phyloP scores from a whole-genome alignment of 2,113 vertebrate genomes.

The Tyto alba region DNA sequence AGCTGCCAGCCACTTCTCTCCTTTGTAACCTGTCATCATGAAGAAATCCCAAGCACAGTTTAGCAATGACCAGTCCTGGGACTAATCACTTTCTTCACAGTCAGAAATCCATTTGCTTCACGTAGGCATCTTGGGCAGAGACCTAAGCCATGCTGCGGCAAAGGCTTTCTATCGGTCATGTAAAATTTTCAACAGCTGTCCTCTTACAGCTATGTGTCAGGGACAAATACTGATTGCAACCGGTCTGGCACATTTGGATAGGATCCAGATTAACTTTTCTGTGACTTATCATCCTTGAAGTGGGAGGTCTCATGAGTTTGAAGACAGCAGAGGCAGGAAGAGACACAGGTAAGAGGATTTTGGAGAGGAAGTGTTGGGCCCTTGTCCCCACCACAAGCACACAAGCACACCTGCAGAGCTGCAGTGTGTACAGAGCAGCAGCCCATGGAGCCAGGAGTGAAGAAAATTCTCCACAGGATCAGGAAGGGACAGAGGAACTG shows the following conservation, averaged over 20 bases:
- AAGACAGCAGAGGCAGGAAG: neutral
- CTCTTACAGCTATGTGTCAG: neutral
- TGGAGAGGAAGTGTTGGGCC: neutral
- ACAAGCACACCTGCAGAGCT: neutral
- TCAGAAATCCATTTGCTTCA: neutral
- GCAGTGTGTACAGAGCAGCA: neutral
- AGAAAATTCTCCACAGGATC: rapidly evolving
- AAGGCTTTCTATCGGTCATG: neutral
- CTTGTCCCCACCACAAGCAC: neutral
- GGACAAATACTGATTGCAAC: neutral
- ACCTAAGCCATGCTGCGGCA: neutral
- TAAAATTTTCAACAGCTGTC: neutral
- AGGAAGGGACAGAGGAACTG: neutral
- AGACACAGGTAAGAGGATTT: neutral
- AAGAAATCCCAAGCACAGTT: neutral
- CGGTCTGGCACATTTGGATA: neutral
- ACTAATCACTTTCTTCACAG: neutral
- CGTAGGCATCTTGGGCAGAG: neutral
- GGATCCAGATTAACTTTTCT: neutral
- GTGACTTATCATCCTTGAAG: neutral
- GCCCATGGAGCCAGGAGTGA: neutral
- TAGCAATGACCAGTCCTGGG: neutral
- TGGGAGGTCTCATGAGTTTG: neutral
- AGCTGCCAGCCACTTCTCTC: neutral
- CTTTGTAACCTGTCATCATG: neutral